Conservation (phyloP, 2,797 vertebrate species). For the Kryptopterus vitreolus region DNA sequence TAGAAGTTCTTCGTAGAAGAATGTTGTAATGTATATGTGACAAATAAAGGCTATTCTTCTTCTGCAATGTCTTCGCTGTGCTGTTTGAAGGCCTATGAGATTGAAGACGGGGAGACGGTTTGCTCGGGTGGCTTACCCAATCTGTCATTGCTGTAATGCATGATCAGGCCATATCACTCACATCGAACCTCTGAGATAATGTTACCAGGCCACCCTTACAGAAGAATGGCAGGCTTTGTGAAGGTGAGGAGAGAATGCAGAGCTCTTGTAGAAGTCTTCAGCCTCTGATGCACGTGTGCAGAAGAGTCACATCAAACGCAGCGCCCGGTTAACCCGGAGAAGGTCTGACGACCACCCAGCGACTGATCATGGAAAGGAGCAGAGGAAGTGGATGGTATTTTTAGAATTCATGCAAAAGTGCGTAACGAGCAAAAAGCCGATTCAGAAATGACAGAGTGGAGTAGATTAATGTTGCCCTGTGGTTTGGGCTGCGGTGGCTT, state of each 20-base stretch:
- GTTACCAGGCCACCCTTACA: slow-evolving; percentile 40
- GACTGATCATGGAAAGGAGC: not conserved
- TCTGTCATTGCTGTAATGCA: slow-evolving; percentile 36
- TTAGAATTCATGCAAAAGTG: not conserved
- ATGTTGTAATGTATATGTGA: too few relatives aligned
- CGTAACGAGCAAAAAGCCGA: slow-evolving; percentile 1
- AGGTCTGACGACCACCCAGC: not conserved
- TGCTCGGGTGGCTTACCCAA: slow-evolving; percentile 21
- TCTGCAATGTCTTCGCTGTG: not conserved
- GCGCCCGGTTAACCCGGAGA: slow-evolving; percentile 14
- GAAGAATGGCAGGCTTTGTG: slow-evolving; percentile 46
- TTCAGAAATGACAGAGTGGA: slow-evolving; percentile 26
- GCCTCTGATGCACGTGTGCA: slow-evolving; percentile 13
- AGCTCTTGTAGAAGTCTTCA: slow-evolving; percentile 38
- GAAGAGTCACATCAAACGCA: slow-evolving; percentile 44
- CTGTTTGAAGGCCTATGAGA: not conserved
- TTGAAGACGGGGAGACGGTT: not conserved
- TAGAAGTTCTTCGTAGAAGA: too few relatives aligned
- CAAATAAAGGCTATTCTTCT: too few relatives aligned
- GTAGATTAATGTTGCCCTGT: slow-evolving; percentile 33
- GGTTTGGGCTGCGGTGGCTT: slow-evolving; percentile 43
- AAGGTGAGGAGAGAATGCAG: slow-evolving; percentile 29
- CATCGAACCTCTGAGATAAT: slow-evolving; percentile 36
- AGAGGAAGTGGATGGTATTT: not conserved
- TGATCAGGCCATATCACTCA: slow-evolving; percentile 43